phyloP scores from a whole-genome alignment of 2,888 invertebrate species.

The Pseudococcus longispinus region DNA sequence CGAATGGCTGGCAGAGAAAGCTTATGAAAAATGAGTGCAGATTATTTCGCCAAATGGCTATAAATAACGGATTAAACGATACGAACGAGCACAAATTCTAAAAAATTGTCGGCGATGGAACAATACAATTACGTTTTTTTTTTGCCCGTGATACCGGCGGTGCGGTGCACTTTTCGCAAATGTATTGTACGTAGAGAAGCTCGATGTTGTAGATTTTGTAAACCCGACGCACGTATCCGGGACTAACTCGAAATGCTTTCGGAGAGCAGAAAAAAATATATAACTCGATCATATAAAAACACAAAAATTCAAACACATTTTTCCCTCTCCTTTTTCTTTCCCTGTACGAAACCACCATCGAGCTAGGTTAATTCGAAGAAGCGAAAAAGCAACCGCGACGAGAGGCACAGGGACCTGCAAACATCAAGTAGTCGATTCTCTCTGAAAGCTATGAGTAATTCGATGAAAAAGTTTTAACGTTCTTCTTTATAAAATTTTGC shows the following conservation, averaged over 20 bases:
- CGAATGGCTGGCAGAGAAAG: conserved; percentile 8
- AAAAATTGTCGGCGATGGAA: conserved; percentile 28
- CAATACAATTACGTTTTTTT: conserved; percentile 12
- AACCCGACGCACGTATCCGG: not conserved
- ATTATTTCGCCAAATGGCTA: conserved; percentile 24
- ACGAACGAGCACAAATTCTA: conserved; percentile 28
- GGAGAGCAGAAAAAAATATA: not conserved
- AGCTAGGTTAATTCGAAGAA: not conserved
- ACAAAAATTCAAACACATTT: conserved; percentile 25
- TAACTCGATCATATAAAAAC: not conserved
- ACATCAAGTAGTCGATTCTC: conserved; percentile 1
- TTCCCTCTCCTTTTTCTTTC: not conserved
- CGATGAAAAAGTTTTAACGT: conserved; percentile 30
- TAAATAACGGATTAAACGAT: conserved; percentile 34
- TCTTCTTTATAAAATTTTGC: conserved; percentile 19
- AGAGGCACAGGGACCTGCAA: not conserved
- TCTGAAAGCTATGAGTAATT: not conserved
- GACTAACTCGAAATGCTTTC: not conserved
- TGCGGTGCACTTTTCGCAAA: not conserved
- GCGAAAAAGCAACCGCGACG: not conserved
- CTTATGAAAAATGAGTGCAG: conserved; percentile 15
- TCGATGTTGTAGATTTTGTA: not conserved
- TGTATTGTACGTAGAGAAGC: not conserved
- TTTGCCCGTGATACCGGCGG: not conserved
- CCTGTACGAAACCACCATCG: not conserved